These are phyloP conservation scores for Mythimna albipuncta DNA, from an alignment of 2,888 invertebrate genomes.

Conservation along the genomic window DNA sequence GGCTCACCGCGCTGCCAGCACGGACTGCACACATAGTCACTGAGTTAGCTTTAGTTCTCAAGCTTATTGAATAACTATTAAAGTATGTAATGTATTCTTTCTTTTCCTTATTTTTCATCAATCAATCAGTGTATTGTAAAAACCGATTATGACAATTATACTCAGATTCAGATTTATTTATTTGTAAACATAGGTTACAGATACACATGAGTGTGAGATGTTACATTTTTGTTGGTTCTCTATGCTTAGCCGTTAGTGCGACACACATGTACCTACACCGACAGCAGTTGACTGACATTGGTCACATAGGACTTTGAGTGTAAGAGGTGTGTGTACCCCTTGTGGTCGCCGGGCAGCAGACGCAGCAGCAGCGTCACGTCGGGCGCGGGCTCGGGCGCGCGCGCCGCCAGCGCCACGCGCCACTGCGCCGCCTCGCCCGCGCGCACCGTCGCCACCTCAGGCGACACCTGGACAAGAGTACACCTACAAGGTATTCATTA, in stretches of 20 bases:
- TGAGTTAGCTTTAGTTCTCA: neutral
- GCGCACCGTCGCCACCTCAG: slow-evolving; percentile 56
- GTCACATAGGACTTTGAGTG: neutral
- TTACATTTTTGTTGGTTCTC: no score
- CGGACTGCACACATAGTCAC: slow-evolving; percentile 52
- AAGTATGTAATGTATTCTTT: neutral
- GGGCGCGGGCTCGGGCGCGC: slow-evolving; percentile 42
- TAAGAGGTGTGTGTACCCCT: slow-evolving; percentile 60
- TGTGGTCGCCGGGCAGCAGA: slow-evolving; percentile 48
- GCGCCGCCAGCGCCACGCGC: slow-evolving; percentile 58
- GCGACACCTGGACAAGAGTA: slow-evolving; percentile 66
- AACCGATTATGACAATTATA: neutral
- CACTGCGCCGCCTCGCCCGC: slow-evolving; percentile 66
- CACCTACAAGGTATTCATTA: neutral
- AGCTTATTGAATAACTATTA: neutral
- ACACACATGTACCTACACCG: neutral
- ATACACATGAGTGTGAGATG: no score
- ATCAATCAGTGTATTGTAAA: neutral
- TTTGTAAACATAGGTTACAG: no score
- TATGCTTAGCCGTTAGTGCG: no score
- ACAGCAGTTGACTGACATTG: neutral
- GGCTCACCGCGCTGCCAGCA: slow-evolving; percentile 74
- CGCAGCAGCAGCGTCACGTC: slow-evolving; percentile 67
- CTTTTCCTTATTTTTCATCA: no score
- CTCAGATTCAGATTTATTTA: no score